Evolutionary conservation across 2,113 vertebrate genomes (phyloP).

Genomic region (Mus musculus): DNA sequence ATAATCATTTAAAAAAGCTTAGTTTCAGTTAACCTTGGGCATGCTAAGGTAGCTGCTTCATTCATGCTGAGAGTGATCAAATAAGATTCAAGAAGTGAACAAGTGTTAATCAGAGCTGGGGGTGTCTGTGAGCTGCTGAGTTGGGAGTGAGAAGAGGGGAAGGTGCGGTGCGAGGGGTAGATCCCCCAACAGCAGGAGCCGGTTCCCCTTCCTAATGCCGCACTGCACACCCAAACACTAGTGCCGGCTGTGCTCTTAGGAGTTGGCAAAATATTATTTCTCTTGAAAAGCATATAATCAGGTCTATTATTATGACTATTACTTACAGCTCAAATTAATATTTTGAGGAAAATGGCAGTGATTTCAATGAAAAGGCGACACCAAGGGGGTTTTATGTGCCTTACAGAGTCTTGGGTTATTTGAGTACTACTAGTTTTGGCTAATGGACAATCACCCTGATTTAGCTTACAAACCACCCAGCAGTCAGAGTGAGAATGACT

Average conservation of each 20-base stretch:
- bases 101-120: neutral
- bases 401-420: slow-evolving; percentile 47
- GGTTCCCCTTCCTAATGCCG: neutral
- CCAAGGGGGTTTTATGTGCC: slow-evolving; percentile 46
- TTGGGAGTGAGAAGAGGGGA: neutral
- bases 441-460: slow-evolving; percentile 69
- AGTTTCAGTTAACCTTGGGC: neutral
- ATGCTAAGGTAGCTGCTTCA: neutral
- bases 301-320: slow-evolving; percentile 64
- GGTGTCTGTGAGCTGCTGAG: neutral
- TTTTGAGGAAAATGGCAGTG: slow-evolving; percentile 71
- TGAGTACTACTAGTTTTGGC: slow-evolving; percentile 62
- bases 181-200: neutral
- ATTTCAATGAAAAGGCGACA: slow-evolving; percentile 67
- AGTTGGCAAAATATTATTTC: slow-evolving; percentile 71
- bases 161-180: neutral
- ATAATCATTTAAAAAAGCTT: neutral
- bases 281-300: slow-evolving; percentile 67
- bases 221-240: slow-evolving; percentile 12
- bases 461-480: slow-evolving; percentile 63
- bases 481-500: slow-evolving; percentile 63
- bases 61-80: neutral
- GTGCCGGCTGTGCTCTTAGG: neutral
- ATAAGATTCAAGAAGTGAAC: neutral
- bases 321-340: slow-evolving; percentile 79